These are phyloP conservation scores for Acyrthosiphon pisum DNA, from an alignment of 1,140 invertebrate species.

Conservation along the genomic window DNA sequence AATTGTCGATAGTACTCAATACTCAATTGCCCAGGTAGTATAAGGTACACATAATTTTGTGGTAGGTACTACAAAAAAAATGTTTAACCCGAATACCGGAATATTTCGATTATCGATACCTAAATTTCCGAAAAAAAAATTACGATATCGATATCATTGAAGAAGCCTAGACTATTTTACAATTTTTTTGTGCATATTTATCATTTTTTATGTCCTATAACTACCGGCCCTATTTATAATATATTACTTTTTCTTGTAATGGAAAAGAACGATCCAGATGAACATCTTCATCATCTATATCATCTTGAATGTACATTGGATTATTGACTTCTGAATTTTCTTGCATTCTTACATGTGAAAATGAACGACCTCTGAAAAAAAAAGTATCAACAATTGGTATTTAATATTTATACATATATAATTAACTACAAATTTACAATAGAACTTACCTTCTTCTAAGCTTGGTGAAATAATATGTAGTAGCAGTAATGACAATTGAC, in stretches of 20 bases:
- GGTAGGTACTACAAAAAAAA: no score
- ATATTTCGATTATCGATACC: no score
- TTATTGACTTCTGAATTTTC: constrained; percentile 84
- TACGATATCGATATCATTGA: no score
- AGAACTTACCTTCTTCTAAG: constrained; percentile 40
- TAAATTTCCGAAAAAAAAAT: no score
- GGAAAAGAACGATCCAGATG: constrained; percentile 64
- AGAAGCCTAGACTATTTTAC: no score
- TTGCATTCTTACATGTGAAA: constrained; percentile 79
- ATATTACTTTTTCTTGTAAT: constrained; percentile 57
- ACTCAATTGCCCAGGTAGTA: no score
- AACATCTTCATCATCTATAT: constrained; percentile 70
- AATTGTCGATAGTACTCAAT: no score
- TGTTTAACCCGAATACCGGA: no score
- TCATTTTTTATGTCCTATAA: no score
- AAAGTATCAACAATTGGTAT: not conserved
- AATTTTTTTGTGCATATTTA: no score
- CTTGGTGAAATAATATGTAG: constrained; percentile 47
- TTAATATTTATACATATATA: not conserved
- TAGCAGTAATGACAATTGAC: constrained; percentile 9
- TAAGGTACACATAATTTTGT: no score
- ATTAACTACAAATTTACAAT: not conserved
- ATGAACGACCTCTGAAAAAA: constrained; percentile 62
- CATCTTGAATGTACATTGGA: constrained; percentile 80
- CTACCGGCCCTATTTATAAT: no score